These are phyloP conservation scores for Leptoclinus maculatus DNA, from an alignment of 2,797 vertebrate species.

Conservation along the genomic window DNA sequence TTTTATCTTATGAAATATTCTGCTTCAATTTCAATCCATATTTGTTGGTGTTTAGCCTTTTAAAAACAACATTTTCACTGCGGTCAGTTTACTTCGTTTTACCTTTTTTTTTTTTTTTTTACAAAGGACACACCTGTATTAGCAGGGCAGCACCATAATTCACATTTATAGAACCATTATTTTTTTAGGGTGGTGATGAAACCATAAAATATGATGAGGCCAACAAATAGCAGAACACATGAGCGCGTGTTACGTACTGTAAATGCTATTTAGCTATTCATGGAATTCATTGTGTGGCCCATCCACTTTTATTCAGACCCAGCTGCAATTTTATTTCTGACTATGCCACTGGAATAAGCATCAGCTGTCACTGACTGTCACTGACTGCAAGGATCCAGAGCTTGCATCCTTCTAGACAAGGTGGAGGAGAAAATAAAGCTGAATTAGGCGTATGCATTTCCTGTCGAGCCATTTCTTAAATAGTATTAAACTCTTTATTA, in stretches of 20 bases:
- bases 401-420: background rate
- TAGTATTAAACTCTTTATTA: background rate
- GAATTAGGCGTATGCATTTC: background rate
- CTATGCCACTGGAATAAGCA: background rate
- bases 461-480: background rate
- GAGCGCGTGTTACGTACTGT: background rate
- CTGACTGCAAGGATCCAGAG: background rate
- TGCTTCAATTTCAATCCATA: background rate
- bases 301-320: background rate
- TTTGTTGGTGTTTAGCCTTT: background rate
- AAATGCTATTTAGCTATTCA: background rate
- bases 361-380: background rate
- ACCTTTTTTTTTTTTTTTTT: no score
- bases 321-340: background rate
- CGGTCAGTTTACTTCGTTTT: background rate
- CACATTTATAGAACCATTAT: background rate
- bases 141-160: background rate
- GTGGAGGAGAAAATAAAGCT: background rate
- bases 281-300: background rate
- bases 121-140: background rate
- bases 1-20: background rate
- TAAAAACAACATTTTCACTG: no score
- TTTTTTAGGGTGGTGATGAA: background rate
- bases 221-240: background rate
- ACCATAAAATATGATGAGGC: background rate